These are phyloP conservation scores for Spodoptera littoralis DNA, from an alignment of 2,888 invertebrate genomes.

Conservation along the genomic window DNA sequence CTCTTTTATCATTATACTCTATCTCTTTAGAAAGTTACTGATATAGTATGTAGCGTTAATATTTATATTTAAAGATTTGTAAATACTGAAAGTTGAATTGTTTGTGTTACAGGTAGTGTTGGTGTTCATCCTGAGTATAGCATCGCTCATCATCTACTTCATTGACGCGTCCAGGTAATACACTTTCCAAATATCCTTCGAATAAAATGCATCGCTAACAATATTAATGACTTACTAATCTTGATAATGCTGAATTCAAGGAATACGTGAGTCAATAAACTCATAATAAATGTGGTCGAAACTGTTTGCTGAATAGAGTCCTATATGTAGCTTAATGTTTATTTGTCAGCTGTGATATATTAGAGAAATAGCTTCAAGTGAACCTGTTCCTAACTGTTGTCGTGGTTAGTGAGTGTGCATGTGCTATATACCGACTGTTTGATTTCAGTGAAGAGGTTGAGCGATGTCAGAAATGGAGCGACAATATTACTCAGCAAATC, in stretches of 20 bases:
- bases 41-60: too few relatives aligned
- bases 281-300: conserved; percentile 83
- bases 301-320: conserved; percentile 67
- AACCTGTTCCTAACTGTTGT: conserved; percentile 57
- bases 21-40: not conserved
- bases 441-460: conserved; percentile 98
- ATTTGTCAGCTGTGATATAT: conserved; percentile 73
- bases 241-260: conserved; percentile 86
- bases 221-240: conserved; percentile 81
- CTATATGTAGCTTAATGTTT: conserved; percentile 79
- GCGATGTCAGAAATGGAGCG: conserved; percentile 99
- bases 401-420: conserved; percentile 45
- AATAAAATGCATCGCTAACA: conserved; percentile 68
- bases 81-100: conserved; percentile 5
- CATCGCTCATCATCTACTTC: conserved; percentile 99
- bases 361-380: conserved; percentile 59
- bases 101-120: conserved; percentile 97
- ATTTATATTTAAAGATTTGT: not conserved
- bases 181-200: conserved; percentile 39
- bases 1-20: not conserved
- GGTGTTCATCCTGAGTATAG: conserved; percentile 99
- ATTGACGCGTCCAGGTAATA: conserved; percentile 99
- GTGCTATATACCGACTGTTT: conserved; percentile 56
- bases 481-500: conserved; percentile 99
- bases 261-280: conserved; percentile 84